A percentile compares a stretch with the other conserved stretches of the same genome.
Evolutionary conservation across 2,113 vertebrate genomes (phyloP).

Genomic region (Leptosomus discolor): DNA sequence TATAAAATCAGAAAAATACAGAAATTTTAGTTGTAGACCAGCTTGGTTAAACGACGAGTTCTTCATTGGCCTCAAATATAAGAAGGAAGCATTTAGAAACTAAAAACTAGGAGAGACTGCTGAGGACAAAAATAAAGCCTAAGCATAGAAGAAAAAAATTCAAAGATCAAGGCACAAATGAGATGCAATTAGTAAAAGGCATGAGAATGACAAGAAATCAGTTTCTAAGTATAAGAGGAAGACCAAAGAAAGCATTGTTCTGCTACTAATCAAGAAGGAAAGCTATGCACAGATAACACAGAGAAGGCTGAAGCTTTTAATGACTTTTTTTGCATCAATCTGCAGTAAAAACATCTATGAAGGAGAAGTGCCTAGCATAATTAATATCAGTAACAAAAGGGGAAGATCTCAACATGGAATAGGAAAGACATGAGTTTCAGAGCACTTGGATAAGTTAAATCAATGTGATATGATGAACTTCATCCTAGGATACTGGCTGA

Average conservation of each 20-base stretch:
- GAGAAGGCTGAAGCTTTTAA: slow-evolving; percentile 27
- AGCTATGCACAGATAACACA: slow-evolving; percentile 22
- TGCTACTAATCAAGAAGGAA: slow-evolving; percentile 36
- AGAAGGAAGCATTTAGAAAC: neutral
- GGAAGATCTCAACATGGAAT: neutral
- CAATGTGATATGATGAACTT: slow-evolving; percentile 22
- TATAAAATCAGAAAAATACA: neutral
- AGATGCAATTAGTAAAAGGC: slow-evolving; percentile 32
- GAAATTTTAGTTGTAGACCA: neutral
- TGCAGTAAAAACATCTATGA: slow-evolving; percentile 36
- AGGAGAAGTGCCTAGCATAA: slow-evolving; percentile 20
- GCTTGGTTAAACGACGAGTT: neutral
- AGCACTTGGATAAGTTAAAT: slow-evolving; percentile 7
- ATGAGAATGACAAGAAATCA: slow-evolving; percentile 33
- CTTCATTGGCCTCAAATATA: neutral
- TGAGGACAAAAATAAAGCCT: neutral
- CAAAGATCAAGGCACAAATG: slow-evolving; percentile 34
- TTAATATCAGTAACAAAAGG: slow-evolving; percentile 35
- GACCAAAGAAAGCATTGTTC: slow-evolving; percentile 31
- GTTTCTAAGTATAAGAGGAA: neutral
- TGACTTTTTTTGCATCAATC: slow-evolving; percentile 15
- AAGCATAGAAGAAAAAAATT: neutral
- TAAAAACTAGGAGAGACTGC: neutral
- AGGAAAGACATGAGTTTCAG: neutral
- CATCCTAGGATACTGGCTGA: neutral